These are phyloP conservation scores for Ageneiosus marmoratus DNA, from an alignment of 2,113 vertebrate species.

Conservation along the genomic window DNA sequence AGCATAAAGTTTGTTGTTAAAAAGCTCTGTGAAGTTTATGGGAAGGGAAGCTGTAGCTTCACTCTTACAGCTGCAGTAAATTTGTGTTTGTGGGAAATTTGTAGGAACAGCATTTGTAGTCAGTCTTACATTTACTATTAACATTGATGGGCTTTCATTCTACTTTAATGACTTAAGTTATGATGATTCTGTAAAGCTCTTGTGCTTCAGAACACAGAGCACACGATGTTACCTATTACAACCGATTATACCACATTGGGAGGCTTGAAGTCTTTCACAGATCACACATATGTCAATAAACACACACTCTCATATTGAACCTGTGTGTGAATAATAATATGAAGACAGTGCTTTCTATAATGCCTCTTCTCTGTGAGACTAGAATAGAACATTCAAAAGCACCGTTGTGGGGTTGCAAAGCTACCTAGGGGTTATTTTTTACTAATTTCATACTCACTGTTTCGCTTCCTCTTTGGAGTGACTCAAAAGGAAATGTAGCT, in stretches of 20 bases:
- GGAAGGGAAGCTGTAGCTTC: neutral
- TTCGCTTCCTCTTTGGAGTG: conserved; percentile 59
- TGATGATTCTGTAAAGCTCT: neutral
- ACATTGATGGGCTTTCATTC: neutral
- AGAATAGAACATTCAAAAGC: neutral
- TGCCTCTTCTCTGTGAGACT: no score
- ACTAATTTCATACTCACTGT: conserved; percentile 32
- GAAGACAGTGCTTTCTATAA: neutral
- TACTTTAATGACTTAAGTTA: no score
- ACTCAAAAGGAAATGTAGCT: conserved; percentile 63
- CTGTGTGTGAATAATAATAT: neutral
- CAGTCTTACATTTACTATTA: neutral
- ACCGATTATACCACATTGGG: neutral
- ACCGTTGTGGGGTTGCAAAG: neutral
- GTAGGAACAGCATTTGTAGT: neutral
- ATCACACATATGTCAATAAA: neutral
- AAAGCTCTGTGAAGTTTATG: neutral
- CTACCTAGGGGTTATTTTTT: neutral
- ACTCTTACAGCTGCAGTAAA: neutral
- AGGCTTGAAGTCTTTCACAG: neutral
- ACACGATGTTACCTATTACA: no score
- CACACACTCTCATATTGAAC: no score
- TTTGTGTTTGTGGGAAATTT: neutral
- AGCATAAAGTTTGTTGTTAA: conserved; percentile 62
- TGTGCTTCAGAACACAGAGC: neutral